phyloP scores from a whole-genome alignment of 2,888 invertebrate species.

The Luffia ferchaultella region DNA sequence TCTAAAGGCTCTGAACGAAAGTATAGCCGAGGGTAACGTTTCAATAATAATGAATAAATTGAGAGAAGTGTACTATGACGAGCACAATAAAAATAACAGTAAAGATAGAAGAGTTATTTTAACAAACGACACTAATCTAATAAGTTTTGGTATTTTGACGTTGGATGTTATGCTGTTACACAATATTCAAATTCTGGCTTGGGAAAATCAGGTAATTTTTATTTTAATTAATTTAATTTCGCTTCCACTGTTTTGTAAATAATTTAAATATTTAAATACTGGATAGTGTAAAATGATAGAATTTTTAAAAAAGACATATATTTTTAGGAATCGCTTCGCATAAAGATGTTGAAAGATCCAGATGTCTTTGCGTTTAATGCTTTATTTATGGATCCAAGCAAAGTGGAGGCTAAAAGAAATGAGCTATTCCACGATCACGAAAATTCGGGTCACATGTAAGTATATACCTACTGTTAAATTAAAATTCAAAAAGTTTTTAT shows the following conservation, averaged over 20 bases:
- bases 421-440: conserved; percentile 22
- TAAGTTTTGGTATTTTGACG: conserved; percentile 65
- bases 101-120: conserved; percentile 34
- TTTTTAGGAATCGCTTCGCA: conserved; percentile 35
- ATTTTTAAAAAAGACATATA: too few relatives aligned
- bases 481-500: too few relatives aligned
- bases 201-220: conserved; percentile 53
- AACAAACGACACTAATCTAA: conserved; percentile 50
- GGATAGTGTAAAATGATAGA: too few relatives aligned
- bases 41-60: conserved; percentile 56
- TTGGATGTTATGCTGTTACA: conserved; percentile 65
- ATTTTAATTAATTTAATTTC: background rate
- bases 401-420: conserved; percentile 42
- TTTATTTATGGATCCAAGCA: conserved; percentile 55
- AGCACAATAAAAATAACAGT: conserved; percentile 30
- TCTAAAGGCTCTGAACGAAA: conserved; percentile 57
- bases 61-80: conserved; percentile 57
- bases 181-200: conserved; percentile 64
- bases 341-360: conserved; percentile 57
- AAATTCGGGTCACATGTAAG: conserved; percentile 3
- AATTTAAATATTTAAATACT: too few relatives aligned
- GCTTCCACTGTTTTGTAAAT: too few relatives aligned
- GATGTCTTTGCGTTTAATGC: conserved; percentile 66
- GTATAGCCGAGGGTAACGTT: conserved; percentile 53
- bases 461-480: too few relatives aligned